Percentiles rank a stretch among this genome's conserved stretches.
Conservation (phyloP, 2,888 invertebrate genomes). For the Ormyrus thymus region DNA sequence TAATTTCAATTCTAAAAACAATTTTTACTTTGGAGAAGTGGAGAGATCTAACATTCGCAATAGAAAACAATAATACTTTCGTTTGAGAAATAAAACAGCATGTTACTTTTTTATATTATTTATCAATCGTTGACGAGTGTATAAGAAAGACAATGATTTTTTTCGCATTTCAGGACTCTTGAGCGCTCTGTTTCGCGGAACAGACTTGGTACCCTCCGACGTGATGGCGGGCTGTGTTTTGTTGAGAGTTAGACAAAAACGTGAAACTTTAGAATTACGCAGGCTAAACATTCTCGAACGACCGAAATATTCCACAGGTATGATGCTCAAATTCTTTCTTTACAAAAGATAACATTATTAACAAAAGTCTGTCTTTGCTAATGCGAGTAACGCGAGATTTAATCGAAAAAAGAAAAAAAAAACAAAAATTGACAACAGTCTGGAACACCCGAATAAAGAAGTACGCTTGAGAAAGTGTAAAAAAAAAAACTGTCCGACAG, state of each 20-base stretch:
- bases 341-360: too few relatives aligned
- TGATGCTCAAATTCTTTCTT: conserved; percentile 46
- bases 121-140: too few relatives aligned
- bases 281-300: conserved; percentile 81
- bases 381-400: not conserved
- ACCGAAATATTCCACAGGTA: conserved; percentile 82
- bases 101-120: not conserved
- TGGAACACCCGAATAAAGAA: not conserved
- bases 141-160: too few relatives aligned
- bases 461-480: conserved; percentile 9
- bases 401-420: not conserved
- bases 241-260: conserved; percentile 85
- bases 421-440: not conserved
- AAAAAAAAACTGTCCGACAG: conserved; percentile 11
- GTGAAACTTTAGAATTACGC: conserved; percentile 83
- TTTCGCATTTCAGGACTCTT: conserved; percentile 78
- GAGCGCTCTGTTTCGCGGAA: conserved; percentile 87
- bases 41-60: too few relatives aligned
- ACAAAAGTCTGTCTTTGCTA: not conserved
- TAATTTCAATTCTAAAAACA: too few relatives aligned
- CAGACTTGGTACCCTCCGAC: conserved; percentile 92
- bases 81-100: not conserved
- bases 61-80: not conserved
- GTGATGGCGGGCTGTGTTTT: conserved; percentile 91
- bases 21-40: too few relatives aligned